Base-by-base conservation (phyloP, 2,113 vertebrate genomes). In the Aspidoscelis tigris region DNA sequence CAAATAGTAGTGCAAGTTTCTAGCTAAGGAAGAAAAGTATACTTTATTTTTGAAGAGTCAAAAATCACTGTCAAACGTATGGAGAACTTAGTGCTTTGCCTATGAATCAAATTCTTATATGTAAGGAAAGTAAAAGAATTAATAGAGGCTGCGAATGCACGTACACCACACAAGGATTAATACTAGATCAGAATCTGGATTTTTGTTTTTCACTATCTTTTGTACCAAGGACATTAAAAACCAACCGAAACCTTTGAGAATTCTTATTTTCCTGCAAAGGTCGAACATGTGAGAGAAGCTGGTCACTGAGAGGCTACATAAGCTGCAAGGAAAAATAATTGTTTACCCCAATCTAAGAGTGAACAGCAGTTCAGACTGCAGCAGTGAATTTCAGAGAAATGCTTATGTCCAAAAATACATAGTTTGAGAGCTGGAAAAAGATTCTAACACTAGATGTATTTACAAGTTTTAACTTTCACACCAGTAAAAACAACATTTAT, bases 401-500 rank as follows among this genome's bases (percentile, higher is more conserved):
- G 88, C 76, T 89, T 88, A 93, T 92, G 64, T 94, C 93, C 92
- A 94, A 93, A 94, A 92, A 93, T 92, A 93, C 93, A 89, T 81
- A 0, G 78, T 89, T 93, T 87, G 88, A 91, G 90, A 89, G 86
- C 86, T 89, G 91, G 85, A 90, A 92, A 92, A 91, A 73, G 83
- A 61, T 84, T 89, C 86, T 86, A 90, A 90, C 89, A 88, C 86
- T 90, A 84, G 84, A 87, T 33, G 68, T 93, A 93, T 92, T 92
- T 93, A 92, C 92, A 93, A 88, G 88, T 86, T 90, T 88, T 84
- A 80, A 93, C 78, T 87, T 92, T 89, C 86, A 84, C 90, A 90
- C 80, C 61, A 87, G 84, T 91, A 92, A 88, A 92, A 91, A 93
- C 83, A 61, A 92, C 72, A 82, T 91, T 94, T 90, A 91, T 91